Base-by-base conservation (phyloP, 1,140 invertebrate genomes). In the Ceratoteleas bidentatus region DNA sequence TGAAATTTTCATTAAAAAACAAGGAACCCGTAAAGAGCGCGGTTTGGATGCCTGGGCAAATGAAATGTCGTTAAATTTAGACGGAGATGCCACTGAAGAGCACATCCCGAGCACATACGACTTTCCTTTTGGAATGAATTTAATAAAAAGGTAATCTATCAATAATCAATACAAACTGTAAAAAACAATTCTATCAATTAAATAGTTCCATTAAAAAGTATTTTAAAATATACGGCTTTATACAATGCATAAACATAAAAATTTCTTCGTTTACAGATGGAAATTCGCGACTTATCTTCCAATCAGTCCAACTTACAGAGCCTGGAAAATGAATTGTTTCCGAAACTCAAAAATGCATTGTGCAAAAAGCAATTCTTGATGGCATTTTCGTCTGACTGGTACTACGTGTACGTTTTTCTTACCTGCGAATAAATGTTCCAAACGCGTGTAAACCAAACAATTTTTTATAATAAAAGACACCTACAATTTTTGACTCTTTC, bases 51-150 rank as follows among this genome's bases (percentile, higher is more conserved):
- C 93, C 13, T 96, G 95, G 95, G 92, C 93, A 0, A 93, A 94
- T 14, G 93, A 96, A 89, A 95, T 96, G 94, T 92, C 93, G 0
- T 84, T 95, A 14, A 88, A 86, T 13, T 78, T 85, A 7, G 92
- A 93, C 15, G 85, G 89, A 32, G 60, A 74, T 3, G 64, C 77
- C 3, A 89, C 93, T 8, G 92, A 60, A 15, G 81, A 87, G 24
- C 87, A 87, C 36, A 32, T 60, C 32, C 91, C 92, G 6, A 93
- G 93, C 65, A 95, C 95, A 6, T 96, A 95, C 66, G 95, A 96
- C 88, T 94, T 96, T 84, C 95, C 95, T 0, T 86, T 93, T 49
- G 95, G 95, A 75, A 96, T 96, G 95, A 84, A 83, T 15, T 69
- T 92, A 10, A 84, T 95, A 38, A 92, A 91, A 87, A 93, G 92